These are phyloP conservation scores for Ophiodon elongatus DNA, from an alignment of 2,113 vertebrate species.

Conservation along the genomic window DNA sequence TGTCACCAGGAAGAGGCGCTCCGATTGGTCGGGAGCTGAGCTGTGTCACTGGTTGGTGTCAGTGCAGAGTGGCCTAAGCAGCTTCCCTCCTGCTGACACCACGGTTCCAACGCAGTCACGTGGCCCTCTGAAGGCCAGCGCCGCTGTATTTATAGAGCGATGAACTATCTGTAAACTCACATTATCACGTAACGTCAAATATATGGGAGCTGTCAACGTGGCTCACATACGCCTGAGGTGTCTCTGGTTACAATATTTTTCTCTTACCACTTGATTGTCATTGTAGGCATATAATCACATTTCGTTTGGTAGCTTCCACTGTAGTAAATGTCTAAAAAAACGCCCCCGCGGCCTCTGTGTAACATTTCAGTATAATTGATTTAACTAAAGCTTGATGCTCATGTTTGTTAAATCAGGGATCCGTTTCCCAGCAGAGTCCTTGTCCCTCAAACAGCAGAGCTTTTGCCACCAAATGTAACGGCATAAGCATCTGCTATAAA, in stretches of 20 bases:
- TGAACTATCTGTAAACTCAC: not conserved
- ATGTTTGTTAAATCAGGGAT: not conserved
- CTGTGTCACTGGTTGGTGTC: constrained; percentile 36
- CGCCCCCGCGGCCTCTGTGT: not conserved
- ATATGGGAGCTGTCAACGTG: not conserved
- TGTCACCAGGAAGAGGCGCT: constrained; percentile 10
- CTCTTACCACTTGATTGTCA: not conserved
- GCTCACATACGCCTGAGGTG: not conserved
- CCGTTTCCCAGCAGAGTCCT: not conserved
- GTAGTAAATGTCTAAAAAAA: not conserved
- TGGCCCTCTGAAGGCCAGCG: constrained; percentile 28
- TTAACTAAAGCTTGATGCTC: not conserved
- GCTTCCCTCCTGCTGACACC: constrained; percentile 73
- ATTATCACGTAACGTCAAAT: not conserved
- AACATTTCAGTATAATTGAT: not conserved
- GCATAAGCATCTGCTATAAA: not conserved
- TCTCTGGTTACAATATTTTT: not conserved
- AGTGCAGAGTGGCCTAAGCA: constrained; percentile 52
- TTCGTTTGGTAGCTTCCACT: not conserved
- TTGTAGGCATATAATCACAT: not conserved
- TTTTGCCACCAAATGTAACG: not conserved
- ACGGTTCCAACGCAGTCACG: constrained; percentile 56
- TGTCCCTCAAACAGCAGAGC: too few species aligned
- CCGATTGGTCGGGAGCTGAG: constrained; percentile 45
- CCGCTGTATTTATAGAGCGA: constrained; percentile 34